phyloP scores from a whole-genome alignment of 2,113 vertebrate genomes.

The Callipepla californica region DNA sequence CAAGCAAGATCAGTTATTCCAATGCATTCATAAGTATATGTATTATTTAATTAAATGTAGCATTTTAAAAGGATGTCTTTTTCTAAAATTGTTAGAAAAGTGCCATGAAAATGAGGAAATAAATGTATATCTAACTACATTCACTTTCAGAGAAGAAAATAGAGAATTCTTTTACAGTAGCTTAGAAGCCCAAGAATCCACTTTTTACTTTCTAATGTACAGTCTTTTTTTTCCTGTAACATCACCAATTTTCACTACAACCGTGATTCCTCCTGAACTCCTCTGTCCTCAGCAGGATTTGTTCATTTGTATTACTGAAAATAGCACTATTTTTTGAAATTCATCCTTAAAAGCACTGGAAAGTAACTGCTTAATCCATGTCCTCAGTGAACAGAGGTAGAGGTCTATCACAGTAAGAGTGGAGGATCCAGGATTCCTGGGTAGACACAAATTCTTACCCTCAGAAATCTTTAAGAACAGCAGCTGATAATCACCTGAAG shows the following conservation, averaged over 20 bases:
- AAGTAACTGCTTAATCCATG: neutral
- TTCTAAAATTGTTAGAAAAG: neutral
- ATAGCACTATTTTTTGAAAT: neutral
- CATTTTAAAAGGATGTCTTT: neutral
- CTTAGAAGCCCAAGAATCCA: neutral
- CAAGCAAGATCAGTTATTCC: neutral
- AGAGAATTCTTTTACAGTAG: neutral
- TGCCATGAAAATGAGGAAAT: neutral
- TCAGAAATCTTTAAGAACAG: neutral
- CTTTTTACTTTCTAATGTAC: neutral
- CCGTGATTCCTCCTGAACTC: neutral
- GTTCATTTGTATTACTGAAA: neutral
- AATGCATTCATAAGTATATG: neutral
- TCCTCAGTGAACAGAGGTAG: neutral
- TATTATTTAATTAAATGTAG: neutral
- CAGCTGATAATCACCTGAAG: neutral
- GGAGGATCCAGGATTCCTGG: neutral
- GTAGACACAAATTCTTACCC: neutral
- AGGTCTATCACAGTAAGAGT: rapidly evolving
- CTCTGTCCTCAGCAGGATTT: neutral
- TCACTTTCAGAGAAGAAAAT: neutral
- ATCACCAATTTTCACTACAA: neutral
- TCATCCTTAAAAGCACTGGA: neutral
- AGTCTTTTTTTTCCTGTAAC: neutral
- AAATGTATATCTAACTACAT: neutral